Percentiles rank a stretch among this genome's conserved stretches.
These are phyloP conservation scores for Mola mola DNA, from an alignment of 2,113 vertebrate species.

Conservation along the genomic window DNA sequence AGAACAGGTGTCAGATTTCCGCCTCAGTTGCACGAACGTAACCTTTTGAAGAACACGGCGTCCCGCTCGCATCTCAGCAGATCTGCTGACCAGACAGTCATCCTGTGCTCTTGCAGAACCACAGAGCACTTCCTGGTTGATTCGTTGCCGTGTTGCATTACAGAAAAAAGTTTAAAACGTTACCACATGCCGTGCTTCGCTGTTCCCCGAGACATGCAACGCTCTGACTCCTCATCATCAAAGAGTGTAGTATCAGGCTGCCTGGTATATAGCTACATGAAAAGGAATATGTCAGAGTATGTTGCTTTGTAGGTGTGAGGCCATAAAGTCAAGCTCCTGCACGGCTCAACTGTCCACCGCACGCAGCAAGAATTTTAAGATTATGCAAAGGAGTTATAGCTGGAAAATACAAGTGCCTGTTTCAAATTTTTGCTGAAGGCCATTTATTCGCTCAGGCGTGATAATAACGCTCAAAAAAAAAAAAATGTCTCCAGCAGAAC, in stretches of 20 bases:
- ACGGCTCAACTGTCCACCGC: conserved; percentile 8
- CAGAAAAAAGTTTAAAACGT: not conserved
- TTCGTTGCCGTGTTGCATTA: not conserved
- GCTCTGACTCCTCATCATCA: conserved; percentile 3
- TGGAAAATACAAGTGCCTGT: conserved; percentile 24
- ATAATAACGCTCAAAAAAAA: not conserved
- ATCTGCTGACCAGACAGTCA: not conserved
- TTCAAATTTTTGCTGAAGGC: conserved; percentile 23
- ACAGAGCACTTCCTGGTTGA: conserved; percentile 32
- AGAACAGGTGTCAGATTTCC: not conserved
- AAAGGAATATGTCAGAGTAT: conserved; percentile 13
- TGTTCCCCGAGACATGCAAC: not conserved
- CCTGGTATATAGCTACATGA: not conserved
- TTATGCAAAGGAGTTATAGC: conserved; percentile 26
- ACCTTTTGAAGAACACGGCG: not conserved
- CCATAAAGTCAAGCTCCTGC: conserved; percentile 23
- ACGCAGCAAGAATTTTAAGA: conserved; percentile 5
- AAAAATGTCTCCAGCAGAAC: conserved; percentile 9
- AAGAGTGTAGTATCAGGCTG: not conserved
- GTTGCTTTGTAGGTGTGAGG: conserved; percentile 29
- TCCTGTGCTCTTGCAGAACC: conserved; percentile 12
- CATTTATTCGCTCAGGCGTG: conserved; percentile 13
- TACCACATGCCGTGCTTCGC: not conserved
- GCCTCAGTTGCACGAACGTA: not conserved
- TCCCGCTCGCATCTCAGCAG: not conserved